Evolutionary conservation across 2,113 vertebrate genomes (phyloP).

Genomic region (Tyto alba): DNA sequence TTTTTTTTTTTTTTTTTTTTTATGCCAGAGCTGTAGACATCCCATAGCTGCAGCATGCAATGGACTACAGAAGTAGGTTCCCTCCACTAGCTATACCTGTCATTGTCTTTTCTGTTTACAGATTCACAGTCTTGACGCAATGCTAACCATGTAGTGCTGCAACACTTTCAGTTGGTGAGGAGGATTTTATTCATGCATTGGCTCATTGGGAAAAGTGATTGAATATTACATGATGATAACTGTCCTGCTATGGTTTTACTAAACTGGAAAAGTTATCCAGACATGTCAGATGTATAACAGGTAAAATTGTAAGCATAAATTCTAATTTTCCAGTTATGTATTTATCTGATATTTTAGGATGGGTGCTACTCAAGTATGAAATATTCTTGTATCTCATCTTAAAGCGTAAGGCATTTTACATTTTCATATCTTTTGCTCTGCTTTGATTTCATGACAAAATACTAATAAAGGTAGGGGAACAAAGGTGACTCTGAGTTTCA

Average conservation of each 20-base stretch:
- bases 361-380: neutral
- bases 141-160: neutral
- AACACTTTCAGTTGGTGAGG: neutral
- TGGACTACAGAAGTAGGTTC: neutral
- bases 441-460: neutral
- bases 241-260: neutral
- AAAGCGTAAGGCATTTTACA: neutral
- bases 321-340: neutral
- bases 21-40: rapidly evolving
- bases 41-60: neutral
- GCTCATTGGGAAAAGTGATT: neutral
- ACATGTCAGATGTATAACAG: neutral
- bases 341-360: neutral
- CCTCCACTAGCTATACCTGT: neutral
- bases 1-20: too few relatives aligned
- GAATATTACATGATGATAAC: neutral
- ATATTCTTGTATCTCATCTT: neutral
- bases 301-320: neutral
- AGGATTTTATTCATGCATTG: neutral
- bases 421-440: neutral
- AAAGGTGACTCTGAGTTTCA: neutral
- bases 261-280: neutral
- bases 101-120: neutral
- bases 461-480: neutral
- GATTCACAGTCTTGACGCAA: neutral